Evolutionary conservation across 1,140 invertebrate genomes (phyloP).

Genomic region (Heliconius congener): DNA sequence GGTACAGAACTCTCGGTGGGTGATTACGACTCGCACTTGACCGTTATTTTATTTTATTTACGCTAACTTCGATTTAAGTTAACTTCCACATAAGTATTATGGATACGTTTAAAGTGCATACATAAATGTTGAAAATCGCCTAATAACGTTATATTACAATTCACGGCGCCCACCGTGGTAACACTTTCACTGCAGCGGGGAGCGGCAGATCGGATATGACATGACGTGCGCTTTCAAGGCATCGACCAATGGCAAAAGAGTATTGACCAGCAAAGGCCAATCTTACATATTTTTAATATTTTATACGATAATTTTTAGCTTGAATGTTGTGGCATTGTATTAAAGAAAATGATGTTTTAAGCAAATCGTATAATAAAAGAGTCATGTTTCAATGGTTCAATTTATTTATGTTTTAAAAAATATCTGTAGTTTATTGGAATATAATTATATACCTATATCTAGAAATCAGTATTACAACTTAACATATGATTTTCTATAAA

Average conservation of each 20-base stretch:
- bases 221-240: conserved; percentile 4
- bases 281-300: background rate
- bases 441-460: too few relatives aligned
- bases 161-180: background rate
- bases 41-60: too few relatives aligned
- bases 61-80: too few relatives aligned
- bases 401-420: background rate
- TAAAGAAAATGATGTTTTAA: too few relatives aligned
- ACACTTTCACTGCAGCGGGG: conserved; percentile 9
- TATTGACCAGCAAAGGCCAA: conserved; percentile 1
- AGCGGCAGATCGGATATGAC: background rate
- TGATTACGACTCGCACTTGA: too few relatives aligned
- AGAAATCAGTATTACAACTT: background rate
- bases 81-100: background rate
- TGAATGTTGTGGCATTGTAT: too few relatives aligned
- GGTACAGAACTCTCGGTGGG: too few relatives aligned
- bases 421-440: background rate
- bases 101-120: background rate
- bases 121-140: background rate
- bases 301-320: background rate
- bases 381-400: too few relatives aligned
- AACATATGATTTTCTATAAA: too few relatives aligned
- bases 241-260: background rate
- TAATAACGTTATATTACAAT: background rate
- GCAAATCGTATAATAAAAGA: too few relatives aligned